Evolutionary conservation across 2,797 vertebrate genomes (phyloP).

Genomic region (Eulemur rubriventer): DNA sequence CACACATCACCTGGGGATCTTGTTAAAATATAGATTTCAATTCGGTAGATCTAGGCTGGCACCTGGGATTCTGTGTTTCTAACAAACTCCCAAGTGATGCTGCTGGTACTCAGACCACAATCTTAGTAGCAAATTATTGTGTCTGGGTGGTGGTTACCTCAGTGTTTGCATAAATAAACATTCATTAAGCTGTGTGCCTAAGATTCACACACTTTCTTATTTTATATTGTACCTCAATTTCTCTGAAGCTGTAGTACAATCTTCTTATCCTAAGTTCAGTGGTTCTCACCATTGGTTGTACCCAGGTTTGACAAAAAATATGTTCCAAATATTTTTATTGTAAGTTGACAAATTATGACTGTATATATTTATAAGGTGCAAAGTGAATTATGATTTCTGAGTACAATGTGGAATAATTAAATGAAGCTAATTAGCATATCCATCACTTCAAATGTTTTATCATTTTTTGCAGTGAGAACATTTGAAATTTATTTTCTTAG

Average conservation of each 20-base stretch:
- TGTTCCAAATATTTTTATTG: not conserved
- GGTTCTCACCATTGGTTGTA: not conserved
- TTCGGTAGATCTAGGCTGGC: not conserved
- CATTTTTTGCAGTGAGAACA: not conserved
- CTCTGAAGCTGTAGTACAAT: not conserved
- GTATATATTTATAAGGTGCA: not conserved
- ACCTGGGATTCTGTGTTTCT: not conserved
- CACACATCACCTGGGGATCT: not conserved
- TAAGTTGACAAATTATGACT: not conserved
- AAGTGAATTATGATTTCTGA: not conserved
- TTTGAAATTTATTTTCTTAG: not conserved
- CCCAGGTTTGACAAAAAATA: not conserved
- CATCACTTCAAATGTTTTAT: not conserved
- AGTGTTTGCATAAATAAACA: not conserved
- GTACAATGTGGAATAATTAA: not conserved
- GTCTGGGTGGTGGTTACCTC: not conserved
- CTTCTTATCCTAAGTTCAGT: not conserved
- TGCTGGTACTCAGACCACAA: not conserved
- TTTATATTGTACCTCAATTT: not conserved
- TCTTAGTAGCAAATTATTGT: not conserved
- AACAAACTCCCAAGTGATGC: not conserved
- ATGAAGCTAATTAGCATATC: not conserved
- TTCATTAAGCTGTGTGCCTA: not conserved
- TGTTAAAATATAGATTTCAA: not conserved
- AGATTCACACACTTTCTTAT: fast-evolving